These are phyloP conservation scores for Kryphioiulus occultus DNA, from an alignment of 2,888 invertebrate genomes.

Conservation along the genomic window DNA sequence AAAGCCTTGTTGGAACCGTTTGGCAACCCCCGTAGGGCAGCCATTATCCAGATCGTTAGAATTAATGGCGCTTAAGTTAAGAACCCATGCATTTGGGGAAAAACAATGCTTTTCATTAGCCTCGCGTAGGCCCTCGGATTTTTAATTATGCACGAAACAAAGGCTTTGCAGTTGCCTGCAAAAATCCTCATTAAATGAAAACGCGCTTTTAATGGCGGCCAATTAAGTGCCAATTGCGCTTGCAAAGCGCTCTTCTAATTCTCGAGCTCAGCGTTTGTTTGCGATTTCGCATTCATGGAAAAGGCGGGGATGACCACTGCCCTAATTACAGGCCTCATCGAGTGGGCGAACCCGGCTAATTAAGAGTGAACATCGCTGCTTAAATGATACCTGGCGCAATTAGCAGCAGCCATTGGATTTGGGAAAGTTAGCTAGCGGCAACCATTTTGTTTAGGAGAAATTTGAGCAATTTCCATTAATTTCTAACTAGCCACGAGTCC, in stretches of 20 bases:
- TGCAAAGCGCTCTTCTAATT: background rate
- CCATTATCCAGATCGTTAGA: background rate
- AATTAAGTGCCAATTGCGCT: background rate
- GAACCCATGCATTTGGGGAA: background rate
- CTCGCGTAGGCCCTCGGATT: background rate
- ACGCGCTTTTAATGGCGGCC: background rate
- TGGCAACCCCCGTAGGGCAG: background rate
- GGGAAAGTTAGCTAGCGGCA: background rate
- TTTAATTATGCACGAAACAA: background rate
- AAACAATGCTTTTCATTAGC: background rate
- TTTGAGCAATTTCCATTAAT: background rate
- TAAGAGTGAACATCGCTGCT: background rate
- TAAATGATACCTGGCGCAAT: background rate
- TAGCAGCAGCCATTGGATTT: background rate
- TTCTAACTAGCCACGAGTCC: too few relatives aligned
- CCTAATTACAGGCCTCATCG: conserved; percentile 5
- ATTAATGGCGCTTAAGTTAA: background rate
- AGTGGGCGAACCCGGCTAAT: background rate
- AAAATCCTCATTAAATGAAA: background rate
- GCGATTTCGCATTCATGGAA: conserved; percentile 5
- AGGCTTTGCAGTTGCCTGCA: background rate
- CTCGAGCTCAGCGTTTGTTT: background rate
- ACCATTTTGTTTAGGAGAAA: background rate
- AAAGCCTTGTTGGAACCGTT: background rate
- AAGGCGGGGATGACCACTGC: background rate